These are phyloP conservation scores for Nomada fabriciana DNA, from an alignment of 2,888 invertebrate species.

Conservation along the genomic window DNA sequence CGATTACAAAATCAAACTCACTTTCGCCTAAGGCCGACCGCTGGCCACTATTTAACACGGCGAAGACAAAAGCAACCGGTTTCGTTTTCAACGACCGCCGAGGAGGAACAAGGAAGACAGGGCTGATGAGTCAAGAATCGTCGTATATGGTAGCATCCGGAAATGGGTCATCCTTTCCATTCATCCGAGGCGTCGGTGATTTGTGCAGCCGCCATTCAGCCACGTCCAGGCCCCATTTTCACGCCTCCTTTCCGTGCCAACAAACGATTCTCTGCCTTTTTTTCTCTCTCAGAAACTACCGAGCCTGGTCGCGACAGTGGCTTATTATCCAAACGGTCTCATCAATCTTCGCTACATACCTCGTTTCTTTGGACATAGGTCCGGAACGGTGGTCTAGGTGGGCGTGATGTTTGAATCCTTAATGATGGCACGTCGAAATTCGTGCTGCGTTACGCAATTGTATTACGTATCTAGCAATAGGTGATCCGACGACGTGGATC, in stretches of 20 bases:
- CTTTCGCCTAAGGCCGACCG: slow-evolving; percentile 34
- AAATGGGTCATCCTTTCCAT: slow-evolving; percentile 67
- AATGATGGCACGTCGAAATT: slow-evolving; percentile 28
- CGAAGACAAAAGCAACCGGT: slow-evolving; percentile 56
- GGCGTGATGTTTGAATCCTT: slow-evolving; percentile 43
- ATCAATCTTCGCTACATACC: slow-evolving; percentile 49
- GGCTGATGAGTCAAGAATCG: slow-evolving; percentile 51
- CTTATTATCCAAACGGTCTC: slow-evolving; percentile 41
- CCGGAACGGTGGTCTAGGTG: slow-evolving; percentile 11
- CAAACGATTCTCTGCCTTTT: slow-evolving; percentile 17
- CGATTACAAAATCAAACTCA: slow-evolving; percentile 17
- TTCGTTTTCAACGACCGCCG: slow-evolving; percentile 51
- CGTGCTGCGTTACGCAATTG: slow-evolving; percentile 16
- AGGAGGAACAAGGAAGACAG: slow-evolving; percentile 10
- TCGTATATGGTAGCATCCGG: slow-evolving; percentile 65
- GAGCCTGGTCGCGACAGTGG: slow-evolving; percentile 31
- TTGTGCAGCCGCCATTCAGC: slow-evolving; percentile 32
- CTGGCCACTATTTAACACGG: slow-evolving; percentile 3
- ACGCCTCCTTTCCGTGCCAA: slow-evolving; percentile 1
- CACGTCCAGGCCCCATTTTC: slow-evolving; percentile 36
- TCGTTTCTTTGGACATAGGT: slow-evolving; percentile 11
- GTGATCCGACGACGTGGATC: neutral
- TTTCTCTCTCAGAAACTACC: slow-evolving; percentile 24
- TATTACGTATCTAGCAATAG: neutral
- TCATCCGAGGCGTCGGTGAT: slow-evolving; percentile 48